These are phyloP conservation scores for Tapirus terrestris DNA, from an alignment of 2,113 vertebrate genomes.

Conservation along the genomic window DNA sequence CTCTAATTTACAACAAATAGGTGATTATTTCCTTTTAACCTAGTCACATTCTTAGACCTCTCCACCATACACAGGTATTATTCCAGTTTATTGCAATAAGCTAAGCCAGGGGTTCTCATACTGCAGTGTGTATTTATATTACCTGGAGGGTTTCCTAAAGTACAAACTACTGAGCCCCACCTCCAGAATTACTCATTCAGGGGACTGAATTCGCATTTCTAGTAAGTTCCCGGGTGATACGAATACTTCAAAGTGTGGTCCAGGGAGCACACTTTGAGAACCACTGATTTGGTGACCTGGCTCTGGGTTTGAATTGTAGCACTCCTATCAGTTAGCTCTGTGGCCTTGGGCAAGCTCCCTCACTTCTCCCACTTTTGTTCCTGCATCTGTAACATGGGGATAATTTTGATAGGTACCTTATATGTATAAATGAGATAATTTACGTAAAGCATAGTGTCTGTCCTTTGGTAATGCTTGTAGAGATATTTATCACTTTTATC, in stretches of 20 bases:
- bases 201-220: background rate
- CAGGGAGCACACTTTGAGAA: background rate
- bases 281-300: background rate
- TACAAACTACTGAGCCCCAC: background rate
- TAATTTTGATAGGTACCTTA: background rate
- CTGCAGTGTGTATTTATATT: background rate
- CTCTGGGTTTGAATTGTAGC: background rate
- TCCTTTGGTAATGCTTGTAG: background rate
- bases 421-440: background rate
- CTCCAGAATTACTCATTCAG: background rate
- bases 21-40: background rate
- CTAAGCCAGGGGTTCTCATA: background rate
- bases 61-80: background rate
- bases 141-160: background rate
- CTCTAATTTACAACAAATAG: background rate
- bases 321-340: accelerated
- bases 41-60: background rate
- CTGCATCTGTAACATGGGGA: background rate
- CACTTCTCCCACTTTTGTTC: background rate
- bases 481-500: background rate
- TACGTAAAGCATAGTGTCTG: background rate
- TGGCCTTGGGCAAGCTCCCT: background rate
- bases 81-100: background rate
- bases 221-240: background rate
- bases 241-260: background rate